Evolutionary conservation across 2,888 invertebrate genomes (phyloP).

Genomic region (Eubasilissa splendida): DNA sequence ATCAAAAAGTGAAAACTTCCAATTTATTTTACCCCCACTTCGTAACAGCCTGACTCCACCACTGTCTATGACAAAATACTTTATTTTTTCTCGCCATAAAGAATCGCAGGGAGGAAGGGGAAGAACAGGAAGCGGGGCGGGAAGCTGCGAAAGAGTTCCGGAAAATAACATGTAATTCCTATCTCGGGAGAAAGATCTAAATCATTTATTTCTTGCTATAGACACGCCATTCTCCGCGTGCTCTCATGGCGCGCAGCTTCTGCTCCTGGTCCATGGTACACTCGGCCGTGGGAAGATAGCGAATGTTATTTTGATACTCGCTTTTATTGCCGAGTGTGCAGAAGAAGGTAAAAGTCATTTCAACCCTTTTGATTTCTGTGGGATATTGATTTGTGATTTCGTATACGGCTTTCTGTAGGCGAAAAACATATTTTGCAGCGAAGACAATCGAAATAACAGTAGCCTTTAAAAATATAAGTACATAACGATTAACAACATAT

Average conservation of each 20-base stretch:
- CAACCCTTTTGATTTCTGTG: neutral
- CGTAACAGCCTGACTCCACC: neutral
- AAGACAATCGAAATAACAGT: too few relatives aligned
- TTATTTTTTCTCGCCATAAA: slow-evolving; percentile 22
- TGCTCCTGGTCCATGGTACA: neutral
- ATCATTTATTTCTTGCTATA: slow-evolving; percentile 15
- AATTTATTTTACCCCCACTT: neutral
- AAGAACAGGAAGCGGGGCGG: neutral
- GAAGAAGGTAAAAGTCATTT: neutral
- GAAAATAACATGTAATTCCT: slow-evolving; percentile 35
- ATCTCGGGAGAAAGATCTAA: slow-evolving; percentile 30
- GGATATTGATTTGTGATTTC: neutral
- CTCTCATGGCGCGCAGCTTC: neutral
- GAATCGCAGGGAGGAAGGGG: neutral
- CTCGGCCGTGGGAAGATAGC: neutral
- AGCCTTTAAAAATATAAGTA: too few relatives aligned
- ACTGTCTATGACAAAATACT: neutral
- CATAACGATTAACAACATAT: too few relatives aligned
- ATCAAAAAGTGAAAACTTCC: neutral
- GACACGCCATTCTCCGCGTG: neutral
- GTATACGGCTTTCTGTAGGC: too few relatives aligned
- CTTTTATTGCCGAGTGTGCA: neutral
- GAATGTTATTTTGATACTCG: slow-evolving; percentile 1
- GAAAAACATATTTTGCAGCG: too few relatives aligned
- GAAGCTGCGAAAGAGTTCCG: slow-evolving; percentile 21